These are phyloP conservation scores for Bombus difficillimus DNA, from an alignment of 1,140 invertebrate species.

Conservation along the genomic window DNA sequence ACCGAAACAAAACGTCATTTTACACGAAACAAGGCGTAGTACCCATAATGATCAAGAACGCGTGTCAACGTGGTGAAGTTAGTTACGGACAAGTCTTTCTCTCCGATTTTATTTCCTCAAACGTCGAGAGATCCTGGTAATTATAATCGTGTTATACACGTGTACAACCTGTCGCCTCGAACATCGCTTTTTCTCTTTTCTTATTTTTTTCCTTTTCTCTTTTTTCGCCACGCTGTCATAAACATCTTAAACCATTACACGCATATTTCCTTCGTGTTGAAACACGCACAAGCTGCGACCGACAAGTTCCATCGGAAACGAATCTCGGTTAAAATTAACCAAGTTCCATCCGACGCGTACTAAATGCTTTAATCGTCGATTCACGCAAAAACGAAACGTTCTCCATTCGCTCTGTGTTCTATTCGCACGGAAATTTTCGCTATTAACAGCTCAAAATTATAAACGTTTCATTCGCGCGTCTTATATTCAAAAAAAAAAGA, in stretches of 20 bases:
- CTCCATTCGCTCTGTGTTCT: background rate
- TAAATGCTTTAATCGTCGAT: background rate
- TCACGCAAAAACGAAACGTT: background rate
- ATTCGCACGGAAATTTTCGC: slow-evolving; percentile 2
- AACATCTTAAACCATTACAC: background rate
- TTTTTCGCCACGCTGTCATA: background rate
- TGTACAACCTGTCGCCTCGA: slow-evolving; percentile 14
- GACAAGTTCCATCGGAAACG: background rate
- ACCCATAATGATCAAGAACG: slow-evolving; percentile 57
- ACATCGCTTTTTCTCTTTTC: background rate
- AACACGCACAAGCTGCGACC: slow-evolving; percentile 13
- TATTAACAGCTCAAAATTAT: slow-evolving; percentile 1
- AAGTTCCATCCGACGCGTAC: background rate
- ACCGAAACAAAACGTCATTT: slow-evolving; percentile 83
- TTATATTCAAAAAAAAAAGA: background rate
- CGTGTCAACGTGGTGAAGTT: slow-evolving; percentile 49
- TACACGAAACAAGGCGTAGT: slow-evolving; percentile 55
- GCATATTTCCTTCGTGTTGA: background rate
- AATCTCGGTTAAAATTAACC: background rate
- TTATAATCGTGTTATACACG: slow-evolving; percentile 3
- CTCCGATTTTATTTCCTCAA: slow-evolving; percentile 25
- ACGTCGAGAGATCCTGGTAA: slow-evolving; percentile 6
- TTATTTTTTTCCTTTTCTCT: background rate
- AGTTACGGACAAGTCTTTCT: slow-evolving; percentile 51
- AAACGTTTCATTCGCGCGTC: background rate